Percentiles rank a stretch among this genome's conserved stretches.
Evolutionary conservation across 2,113 vertebrate genomes (phyloP).

Genomic region (Ploceus nigricollis): DNA sequence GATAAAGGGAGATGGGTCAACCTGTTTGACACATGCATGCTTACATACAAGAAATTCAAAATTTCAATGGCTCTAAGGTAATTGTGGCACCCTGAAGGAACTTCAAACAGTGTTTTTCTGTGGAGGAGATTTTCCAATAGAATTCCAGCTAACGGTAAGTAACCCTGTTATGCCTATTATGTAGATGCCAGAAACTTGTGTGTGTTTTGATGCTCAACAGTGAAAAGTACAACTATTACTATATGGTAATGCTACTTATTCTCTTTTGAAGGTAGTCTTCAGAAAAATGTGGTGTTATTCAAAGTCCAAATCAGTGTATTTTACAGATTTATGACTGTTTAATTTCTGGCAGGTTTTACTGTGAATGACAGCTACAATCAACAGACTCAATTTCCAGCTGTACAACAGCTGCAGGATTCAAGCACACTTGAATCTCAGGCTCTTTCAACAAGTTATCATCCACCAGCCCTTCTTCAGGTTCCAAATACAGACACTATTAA

Average conservation of each 20-base stretch:
- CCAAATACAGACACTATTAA: slow-evolving; percentile 74
- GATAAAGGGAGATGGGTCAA: slow-evolving; percentile 70
- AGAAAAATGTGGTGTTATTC: not conserved
- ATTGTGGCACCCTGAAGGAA: slow-evolving; percentile 56
- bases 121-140: slow-evolving; percentile 68
- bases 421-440: slow-evolving; percentile 97
- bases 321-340: slow-evolving; percentile 2
- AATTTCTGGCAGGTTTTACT: slow-evolving; percentile 81
- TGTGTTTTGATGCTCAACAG: not conserved
- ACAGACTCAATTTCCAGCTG: slow-evolving; percentile 84
- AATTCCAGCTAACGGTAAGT: slow-evolving; percentile 66
- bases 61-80: slow-evolving; percentile 70
- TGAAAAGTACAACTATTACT: not conserved
- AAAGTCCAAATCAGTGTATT: not conserved
- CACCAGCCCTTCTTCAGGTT: slow-evolving; percentile 85
- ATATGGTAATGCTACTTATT: not conserved
- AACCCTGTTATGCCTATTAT: not conserved
- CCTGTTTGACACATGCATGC: slow-evolving; percentile 72
- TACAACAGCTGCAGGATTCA: slow-evolving; percentile 96
- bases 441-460: slow-evolving; percentile 88
- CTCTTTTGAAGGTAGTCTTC: not conserved
- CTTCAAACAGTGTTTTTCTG: slow-evolving; percentile 70
- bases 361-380: slow-evolving; percentile 87
- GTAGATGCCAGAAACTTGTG: not conserved
- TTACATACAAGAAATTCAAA: slow-evolving; percentile 71